Evolutionary conservation across 64 coral and sea anemone species (phyloP).

Genomic region (Stylophora pistillata): DNA sequence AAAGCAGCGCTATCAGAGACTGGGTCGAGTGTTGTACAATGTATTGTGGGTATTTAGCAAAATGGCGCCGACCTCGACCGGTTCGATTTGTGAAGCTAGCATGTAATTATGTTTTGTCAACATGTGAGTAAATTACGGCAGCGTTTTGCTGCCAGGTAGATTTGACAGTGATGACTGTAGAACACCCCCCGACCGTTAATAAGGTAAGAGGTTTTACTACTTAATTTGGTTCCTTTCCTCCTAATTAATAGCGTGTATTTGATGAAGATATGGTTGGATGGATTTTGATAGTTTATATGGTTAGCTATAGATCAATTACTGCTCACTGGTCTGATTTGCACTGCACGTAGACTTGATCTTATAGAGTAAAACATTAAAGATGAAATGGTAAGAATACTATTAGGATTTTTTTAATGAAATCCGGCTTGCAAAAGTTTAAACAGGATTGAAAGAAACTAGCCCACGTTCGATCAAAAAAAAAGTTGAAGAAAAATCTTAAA

Average conservation of each 20-base stretch:
- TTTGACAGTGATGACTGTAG: slow-evolving; percentile 62
- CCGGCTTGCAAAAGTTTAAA: no score
- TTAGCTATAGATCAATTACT: no score
- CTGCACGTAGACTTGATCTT: no score
- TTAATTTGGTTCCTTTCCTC: not conserved
- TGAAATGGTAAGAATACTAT: no score
- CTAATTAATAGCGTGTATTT: not conserved
- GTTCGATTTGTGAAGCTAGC: not conserved
- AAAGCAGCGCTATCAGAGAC: not conserved
- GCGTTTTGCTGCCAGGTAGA: slow-evolving; percentile 29
- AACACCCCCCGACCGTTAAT: slow-evolving; percentile 62
- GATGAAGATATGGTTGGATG: not conserved
- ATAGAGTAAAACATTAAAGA: no score
- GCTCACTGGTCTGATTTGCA: no score
- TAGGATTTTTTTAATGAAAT: no score
- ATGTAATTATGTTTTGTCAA: not conserved
- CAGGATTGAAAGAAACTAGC: no score
- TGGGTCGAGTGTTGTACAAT: not conserved
- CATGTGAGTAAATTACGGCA: slow-evolving; percentile 32
- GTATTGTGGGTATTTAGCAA: not conserved
- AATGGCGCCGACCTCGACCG: slow-evolving; percentile 4
- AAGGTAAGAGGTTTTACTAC: slow-evolving; percentile 48
- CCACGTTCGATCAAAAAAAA: no score
- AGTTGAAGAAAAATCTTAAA: no score
- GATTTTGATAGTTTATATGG: no score